Percentiles rank a stretch among this genome's conserved stretches.
Conservation (phyloP, 2,113 vertebrate genomes). For the Spea bombifrons region DNA sequence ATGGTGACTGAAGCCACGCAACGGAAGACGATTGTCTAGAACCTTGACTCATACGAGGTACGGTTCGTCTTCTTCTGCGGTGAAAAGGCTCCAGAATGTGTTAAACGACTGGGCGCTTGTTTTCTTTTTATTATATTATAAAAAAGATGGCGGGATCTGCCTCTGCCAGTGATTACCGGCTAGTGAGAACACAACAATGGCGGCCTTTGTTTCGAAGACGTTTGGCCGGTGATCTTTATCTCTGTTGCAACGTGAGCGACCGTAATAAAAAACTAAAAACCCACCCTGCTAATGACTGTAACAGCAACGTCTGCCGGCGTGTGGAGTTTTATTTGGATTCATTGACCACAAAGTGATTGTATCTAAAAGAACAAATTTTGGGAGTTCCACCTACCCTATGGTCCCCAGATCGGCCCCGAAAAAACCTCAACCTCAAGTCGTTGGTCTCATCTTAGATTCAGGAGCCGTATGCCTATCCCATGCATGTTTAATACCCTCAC, state of each 20-base stretch:
- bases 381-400: too few species aligned
- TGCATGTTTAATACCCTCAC: too few species aligned
- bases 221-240: constrained; percentile 9
- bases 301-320: neutral
- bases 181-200: neutral
- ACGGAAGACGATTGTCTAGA: too few species aligned
- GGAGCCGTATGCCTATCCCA: too few species aligned
- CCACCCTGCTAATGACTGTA: constrained; percentile 1
- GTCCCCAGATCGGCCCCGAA: too few species aligned
- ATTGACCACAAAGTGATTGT: neutral
- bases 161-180: neutral
- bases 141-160: neutral
- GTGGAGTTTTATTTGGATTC: neutral
- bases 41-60: neutral
- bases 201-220: neutral
- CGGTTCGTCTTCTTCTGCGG: neutral
- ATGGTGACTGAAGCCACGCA: neutral
- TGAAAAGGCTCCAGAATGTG: neutral
- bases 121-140: neutral
- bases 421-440: too few species aligned
- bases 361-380: too few species aligned
- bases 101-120: neutral
- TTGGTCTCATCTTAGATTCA: too few species aligned
- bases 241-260: neutral
- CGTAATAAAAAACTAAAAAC: neutral